Conservation (phyloP, 2,797 vertebrate genomes). For the Mormyrus hasselquistii region DNA sequence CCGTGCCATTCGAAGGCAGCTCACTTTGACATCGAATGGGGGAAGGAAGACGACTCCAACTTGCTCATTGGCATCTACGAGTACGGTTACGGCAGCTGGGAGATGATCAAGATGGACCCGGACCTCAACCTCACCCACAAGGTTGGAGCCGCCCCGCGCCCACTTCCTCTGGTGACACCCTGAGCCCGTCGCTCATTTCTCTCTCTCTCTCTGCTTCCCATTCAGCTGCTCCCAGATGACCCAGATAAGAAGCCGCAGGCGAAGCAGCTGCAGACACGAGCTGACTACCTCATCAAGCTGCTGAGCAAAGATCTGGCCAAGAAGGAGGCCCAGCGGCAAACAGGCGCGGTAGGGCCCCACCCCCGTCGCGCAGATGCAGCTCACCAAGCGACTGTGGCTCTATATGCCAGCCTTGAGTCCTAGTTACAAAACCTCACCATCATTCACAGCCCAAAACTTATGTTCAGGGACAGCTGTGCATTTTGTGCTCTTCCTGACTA, state of each 20-base stretch:
- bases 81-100: conserved; percentile 98
- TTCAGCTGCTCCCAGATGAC: conserved; percentile 91
- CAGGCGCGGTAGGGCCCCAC: conserved; percentile 70
- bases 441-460: background rate
- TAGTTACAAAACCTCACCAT: background rate
- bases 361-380: background rate
- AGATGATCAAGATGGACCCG: conserved; percentile 99
- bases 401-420: background rate
- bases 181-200: background rate
- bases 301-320: conserved; percentile 90
- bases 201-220: background rate
- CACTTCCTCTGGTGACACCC: background rate
- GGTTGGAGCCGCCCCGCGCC: conserved; percentile 51
- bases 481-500: background rate
- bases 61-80: conserved; percentile 96
- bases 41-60: conserved; percentile 92
- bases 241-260: conserved; percentile 98
- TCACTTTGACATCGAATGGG: conserved; percentile 96
- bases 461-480: background rate
- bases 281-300: conserved; percentile 99
- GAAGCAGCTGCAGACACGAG: conserved; percentile 94
- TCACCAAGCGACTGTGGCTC: background rate
- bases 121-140: conserved; percentile 97
- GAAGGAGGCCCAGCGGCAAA: conserved; percentile 87
- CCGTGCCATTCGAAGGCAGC: conserved; percentile 92